A percentile compares a stretch with the other conserved stretches of the same genome.
Evolutionary conservation across 1,140 invertebrate genomes (phyloP).

Genomic region (Drosophila paulistorum): DNA sequence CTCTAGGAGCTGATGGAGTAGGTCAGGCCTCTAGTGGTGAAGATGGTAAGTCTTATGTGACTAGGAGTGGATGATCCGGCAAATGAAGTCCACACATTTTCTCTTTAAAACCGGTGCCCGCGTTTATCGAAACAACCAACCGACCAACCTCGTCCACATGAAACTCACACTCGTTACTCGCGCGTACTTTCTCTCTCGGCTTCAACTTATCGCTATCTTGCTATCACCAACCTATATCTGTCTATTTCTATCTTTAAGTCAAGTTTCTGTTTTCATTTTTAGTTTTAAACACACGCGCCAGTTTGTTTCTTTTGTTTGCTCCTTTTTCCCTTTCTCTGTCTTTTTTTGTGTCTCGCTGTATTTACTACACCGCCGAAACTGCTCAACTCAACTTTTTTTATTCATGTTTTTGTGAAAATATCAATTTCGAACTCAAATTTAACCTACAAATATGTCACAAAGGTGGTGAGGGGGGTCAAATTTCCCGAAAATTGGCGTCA

Average conservation of each 20-base stretch:
- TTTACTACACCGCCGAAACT: conserved; percentile 72
- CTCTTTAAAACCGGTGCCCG: conserved; percentile 5
- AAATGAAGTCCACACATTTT: not conserved
- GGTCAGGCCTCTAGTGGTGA: conserved; percentile 82
- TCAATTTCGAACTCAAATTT: too few relatives aligned
- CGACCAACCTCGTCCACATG: conserved; percentile 54
- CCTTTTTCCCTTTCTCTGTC: conserved; percentile 8
- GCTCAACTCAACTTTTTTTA: conserved; percentile 52
- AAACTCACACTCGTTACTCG: conserved; percentile 69
- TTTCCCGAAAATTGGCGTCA: too few relatives aligned
- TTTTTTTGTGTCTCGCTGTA: conserved; percentile 46
- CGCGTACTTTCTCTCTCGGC: conserved; percentile 62
- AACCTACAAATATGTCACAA: too few relatives aligned
- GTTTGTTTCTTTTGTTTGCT: conserved; percentile 60
- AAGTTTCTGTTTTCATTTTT: conserved; percentile 56
- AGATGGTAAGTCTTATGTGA: conserved; percentile 74
- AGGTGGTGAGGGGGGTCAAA: too few relatives aligned
- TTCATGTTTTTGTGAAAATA: conserved; percentile 7
- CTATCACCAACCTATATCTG: conserved; percentile 38
- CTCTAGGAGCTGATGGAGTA: conserved; percentile 83
- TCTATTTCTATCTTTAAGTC: conserved; percentile 57
- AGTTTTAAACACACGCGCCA: conserved; percentile 66
- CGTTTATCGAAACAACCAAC: conserved; percentile 22
- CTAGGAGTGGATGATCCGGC: not conserved
- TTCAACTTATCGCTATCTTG: conserved; percentile 38